Evolutionary conservation across 2,797 vertebrate species (phyloP), one percentile per base, ranked within the genome.

Genomic region (Enteromius unitaeniatus): DNA sequence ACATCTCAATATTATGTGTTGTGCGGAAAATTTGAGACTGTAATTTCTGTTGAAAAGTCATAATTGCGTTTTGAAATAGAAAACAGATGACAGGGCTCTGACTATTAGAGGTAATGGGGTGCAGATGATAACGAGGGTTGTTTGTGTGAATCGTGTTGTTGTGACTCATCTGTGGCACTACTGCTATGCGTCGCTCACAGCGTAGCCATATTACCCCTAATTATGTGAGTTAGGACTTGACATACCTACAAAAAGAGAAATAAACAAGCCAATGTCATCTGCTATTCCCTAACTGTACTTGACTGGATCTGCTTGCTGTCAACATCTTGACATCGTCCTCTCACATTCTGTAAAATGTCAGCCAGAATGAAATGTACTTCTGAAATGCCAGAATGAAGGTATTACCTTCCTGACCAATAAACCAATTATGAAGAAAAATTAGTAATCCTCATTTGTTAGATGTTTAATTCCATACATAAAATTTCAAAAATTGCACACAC

Each of bases 91-190:
- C 82, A 51, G 53, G 62, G 15, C 60, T 67, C 47, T 65, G 26
- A 45, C 62, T 83, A 31, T 69, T 69, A 76, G 47, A 76, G 72
- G 60, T 83, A 83, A 74, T 75, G 72, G 69, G 60, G 72, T 67
- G 72, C 81, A 82, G 70, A 75, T 82, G 80, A 74, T 75, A 75
- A 76, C 23, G 82, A 45, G 64, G 40, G 40, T 11, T 84, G 74
- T 77, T 83, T 84, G 72, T 76, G 65, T 51, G 70, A 81, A 70
- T 45, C 67, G 58, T 81, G 67, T 81, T 58, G 51, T 6, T 17
- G 67, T 70, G 78, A 79, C 31, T 62, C 40, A 45, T 81, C 67
- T 70, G 65, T 28, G 68, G 17, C 79, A 73, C 79, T 58, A 28
- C 26, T 73, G 68, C 79, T 60, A 28, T 64, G 79, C 42, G 8